Percentiles rank a stretch among this genome's conserved stretches.
Evolutionary conservation across 2,113 vertebrate genomes (phyloP).

Genomic region (Gymnarchus niloticus): DNA sequence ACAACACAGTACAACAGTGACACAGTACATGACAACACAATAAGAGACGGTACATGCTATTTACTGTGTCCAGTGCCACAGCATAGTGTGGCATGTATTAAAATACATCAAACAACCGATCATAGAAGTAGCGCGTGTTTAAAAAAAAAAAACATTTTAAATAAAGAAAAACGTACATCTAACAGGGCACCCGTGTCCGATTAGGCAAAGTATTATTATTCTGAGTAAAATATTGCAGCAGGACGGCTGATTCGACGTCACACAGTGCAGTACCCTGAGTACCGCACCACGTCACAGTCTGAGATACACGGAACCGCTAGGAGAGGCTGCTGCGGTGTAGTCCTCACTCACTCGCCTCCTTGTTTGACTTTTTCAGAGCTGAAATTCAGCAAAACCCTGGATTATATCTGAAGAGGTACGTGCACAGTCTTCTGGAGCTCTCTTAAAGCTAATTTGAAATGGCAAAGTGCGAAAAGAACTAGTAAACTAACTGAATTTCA

Average conservation of each 20-base stretch:
- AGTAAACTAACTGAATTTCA: background rate
- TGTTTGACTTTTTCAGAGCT: too few species aligned
- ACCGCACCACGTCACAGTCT: background rate
- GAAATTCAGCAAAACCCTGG: background rate
- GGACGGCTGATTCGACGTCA: background rate
- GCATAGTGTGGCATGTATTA: too few species aligned
- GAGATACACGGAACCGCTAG: background rate
- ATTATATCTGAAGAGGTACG: background rate
- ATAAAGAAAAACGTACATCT: too few species aligned
- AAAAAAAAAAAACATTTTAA: too few species aligned
- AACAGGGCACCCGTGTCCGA: too few species aligned
- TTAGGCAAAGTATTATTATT: background rate
- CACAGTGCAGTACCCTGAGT: background rate
- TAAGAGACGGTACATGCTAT: too few species aligned
- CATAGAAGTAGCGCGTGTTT: too few species aligned
- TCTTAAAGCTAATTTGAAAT: background rate
- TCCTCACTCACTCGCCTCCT: background rate
- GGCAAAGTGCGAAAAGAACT: background rate
- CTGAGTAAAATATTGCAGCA: background rate
- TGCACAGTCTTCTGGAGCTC: background rate
- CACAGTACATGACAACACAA: background rate
- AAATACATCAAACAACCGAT: too few species aligned
- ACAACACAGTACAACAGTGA: background rate
- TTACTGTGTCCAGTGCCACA: too few species aligned
- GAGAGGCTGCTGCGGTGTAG: background rate